phyloP scores from a whole-genome alignment of 1,140 invertebrate species.

The Diabrotica undecimpunctata region DNA sequence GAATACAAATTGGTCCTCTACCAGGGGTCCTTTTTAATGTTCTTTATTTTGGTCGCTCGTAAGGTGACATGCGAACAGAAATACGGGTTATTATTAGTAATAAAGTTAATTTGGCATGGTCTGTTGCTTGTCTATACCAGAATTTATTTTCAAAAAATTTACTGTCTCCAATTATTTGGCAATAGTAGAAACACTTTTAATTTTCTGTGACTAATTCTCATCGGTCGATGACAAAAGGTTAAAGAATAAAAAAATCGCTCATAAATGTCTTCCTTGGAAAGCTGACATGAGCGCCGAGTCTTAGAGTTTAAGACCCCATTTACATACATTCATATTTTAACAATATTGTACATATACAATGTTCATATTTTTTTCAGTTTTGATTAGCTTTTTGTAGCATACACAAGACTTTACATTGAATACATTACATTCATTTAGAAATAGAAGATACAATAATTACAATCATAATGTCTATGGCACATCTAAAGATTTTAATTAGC shows the following conservation, averaged over 20 bases:
- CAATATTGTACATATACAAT: no score
- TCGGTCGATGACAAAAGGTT: constrained; percentile 10
- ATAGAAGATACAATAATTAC: no score
- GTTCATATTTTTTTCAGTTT: no score
- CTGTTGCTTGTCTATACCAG: constrained; percentile 35
- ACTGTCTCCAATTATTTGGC: constrained; percentile 30
- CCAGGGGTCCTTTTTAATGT: neutral
- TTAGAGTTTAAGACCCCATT: no score
- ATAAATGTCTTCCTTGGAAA: neutral
- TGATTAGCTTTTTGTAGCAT: no score
- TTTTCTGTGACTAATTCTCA: constrained; percentile 29
- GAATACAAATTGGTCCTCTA: neutral
- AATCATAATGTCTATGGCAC: no score
- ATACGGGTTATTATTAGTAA: constrained; percentile 20
- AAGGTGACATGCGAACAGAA: neutral
- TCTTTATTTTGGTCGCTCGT: neutral
- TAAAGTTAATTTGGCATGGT: constrained; percentile 40
- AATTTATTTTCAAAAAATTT: constrained; percentile 31
- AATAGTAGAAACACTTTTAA: constrained; percentile 30
- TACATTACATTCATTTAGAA: no score
- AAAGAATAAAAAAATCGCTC: neutral
- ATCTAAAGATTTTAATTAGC: no score
- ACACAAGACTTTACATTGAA: no score
- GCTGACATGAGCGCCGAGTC: neutral
- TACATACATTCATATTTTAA: no score